Evolutionary conservation across 2,888 invertebrate genomes (phyloP), one percentile per base, ranked within the genome.

Genomic region (Drosophila melanosoma): DNA sequence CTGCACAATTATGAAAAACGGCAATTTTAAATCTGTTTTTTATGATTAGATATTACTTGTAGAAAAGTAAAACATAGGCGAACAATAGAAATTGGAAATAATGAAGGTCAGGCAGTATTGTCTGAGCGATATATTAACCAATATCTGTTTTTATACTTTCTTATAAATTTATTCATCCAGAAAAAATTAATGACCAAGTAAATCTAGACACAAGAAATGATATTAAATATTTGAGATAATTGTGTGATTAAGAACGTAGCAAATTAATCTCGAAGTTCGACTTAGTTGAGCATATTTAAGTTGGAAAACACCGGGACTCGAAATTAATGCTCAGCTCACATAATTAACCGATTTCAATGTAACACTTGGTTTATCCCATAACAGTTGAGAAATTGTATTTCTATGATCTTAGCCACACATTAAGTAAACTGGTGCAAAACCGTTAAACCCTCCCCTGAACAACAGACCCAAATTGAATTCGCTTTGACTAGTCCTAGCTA

Each of bases 401-500:
- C 52, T 45, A 33, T 60, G 48, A 61, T 60, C 57, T 63, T 36
- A 45, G 54, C 26, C 61, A 36, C 45, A 36, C 36, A 59, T 58
- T 42, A n/a, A 54, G 59, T 40, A 32, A 51, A 60, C n/a, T 54
- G 33, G 66, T 48, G 40, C 29, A 10, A 32, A 32, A 58, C 23
- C 45, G 68, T 53, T 68, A 60, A 71, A 62, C 23, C 58, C 67
- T 66, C 36, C 53, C 71, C 29, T 58, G 72, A 67, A 42, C 38
- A 58, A 40, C 42, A 48, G 20, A 63, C 40, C 62, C 54, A 61
- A 71, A 81, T 73, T 72, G 67, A 76, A 86, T 83, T 69, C 68
- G 70, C 74, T 83, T 79, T 82, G 76, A 74, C 83, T 68, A 57
- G 61, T 62, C 70, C 52, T 38, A 57, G 40, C 56, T 33, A 38